Base-by-base conservation (phyloP, 1,140 invertebrate genomes). In the Hypsibius dujardini region DNA sequence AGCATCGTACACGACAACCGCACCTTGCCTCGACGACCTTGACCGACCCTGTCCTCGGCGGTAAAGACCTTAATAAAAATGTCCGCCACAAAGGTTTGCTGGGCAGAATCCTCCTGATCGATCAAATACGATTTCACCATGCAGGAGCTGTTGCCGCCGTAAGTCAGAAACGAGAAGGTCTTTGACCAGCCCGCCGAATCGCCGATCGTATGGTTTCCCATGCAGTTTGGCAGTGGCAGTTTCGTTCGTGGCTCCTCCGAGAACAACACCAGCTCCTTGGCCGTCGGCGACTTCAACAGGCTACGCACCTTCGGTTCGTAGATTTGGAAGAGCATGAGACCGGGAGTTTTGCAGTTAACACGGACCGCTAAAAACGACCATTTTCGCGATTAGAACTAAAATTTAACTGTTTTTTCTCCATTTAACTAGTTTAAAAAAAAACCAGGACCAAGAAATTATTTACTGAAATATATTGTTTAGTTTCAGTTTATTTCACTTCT, bases 151-250 rank as follows among this genome's bases (percentile, higher is more conserved):
- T 56, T 56, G 50, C 7, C n/a, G 50, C n/a, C 50, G 50, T 56
- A 56, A 7, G 50, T 56, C n/a, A 56, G n/a, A n/a, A 56, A 56
- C n/a, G 50, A 56, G 50, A 56, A 56, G n/a, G 50, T 7, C n/a
- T n/a, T 56, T 56, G 50, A 56, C 50, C 50, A 56, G 7, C n/a
- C 50, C n/a, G 50, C 7, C 50, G n/a, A n/a, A 56, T 56, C 50
- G 50, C 50, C n/a, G n/a, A 56, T n/a, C 7, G 50, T 56, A n/a
- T 56, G 50, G 50, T 56, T 56, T n/a, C n/a, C 50, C 50, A n/a
- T 12, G n/a, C 50, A 56, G 50, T 7, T 56, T 12, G 7, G 7
- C 7, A 56, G 7, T 7, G 50, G 50, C n/a, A 7, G 7, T n/a
- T 56, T 56, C 7, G 7, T n/a, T 7, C 50, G 50, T n/a, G 50